phyloP scores from a whole-genome alignment of 2,888 invertebrate genomes.

The Pimpla rufipes region DNA sequence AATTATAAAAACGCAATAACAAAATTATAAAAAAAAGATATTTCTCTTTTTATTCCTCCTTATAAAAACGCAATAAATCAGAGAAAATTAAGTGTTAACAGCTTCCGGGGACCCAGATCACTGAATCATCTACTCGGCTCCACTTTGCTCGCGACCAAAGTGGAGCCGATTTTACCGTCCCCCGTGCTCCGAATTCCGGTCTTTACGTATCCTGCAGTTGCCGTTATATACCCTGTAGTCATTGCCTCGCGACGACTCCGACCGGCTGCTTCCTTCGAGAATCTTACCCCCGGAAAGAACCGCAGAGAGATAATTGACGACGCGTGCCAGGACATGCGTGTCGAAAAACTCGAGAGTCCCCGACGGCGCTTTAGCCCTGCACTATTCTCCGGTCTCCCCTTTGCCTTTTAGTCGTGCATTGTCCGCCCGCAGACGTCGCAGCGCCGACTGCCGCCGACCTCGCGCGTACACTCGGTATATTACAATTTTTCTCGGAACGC shows the following conservation, averaged over 20 bases:
- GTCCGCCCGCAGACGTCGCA: conserved; percentile 14
- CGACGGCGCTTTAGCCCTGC: conserved; percentile 25
- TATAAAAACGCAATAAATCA: no score
- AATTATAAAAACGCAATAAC: no score
- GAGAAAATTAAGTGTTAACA: no score
- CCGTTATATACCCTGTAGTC: not conserved
- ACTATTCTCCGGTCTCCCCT: not conserved
- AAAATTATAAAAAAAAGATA: no score
- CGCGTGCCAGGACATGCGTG: conserved; percentile 60
- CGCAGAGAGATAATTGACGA: conserved; percentile 47
- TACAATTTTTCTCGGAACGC: conserved; percentile 37
- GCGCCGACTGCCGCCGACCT: not conserved
- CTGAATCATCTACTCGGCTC: no score
- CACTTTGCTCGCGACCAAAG: not conserved
- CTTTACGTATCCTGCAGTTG: not conserved
- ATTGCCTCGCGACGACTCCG: not conserved
- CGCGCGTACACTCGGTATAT: not conserved
- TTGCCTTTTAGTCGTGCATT: conserved; percentile 17
- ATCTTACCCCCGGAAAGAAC: conserved; percentile 16
- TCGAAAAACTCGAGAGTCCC: conserved; percentile 45
- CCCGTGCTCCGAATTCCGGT: not conserved
- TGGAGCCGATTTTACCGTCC: not conserved
- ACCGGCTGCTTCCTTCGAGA: conserved; percentile 1
- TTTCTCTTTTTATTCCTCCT: no score
- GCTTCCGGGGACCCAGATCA: no score